Evolutionary conservation across 2,888 invertebrate genomes (phyloP).

Genomic region (Cephus pygmeus): DNA sequence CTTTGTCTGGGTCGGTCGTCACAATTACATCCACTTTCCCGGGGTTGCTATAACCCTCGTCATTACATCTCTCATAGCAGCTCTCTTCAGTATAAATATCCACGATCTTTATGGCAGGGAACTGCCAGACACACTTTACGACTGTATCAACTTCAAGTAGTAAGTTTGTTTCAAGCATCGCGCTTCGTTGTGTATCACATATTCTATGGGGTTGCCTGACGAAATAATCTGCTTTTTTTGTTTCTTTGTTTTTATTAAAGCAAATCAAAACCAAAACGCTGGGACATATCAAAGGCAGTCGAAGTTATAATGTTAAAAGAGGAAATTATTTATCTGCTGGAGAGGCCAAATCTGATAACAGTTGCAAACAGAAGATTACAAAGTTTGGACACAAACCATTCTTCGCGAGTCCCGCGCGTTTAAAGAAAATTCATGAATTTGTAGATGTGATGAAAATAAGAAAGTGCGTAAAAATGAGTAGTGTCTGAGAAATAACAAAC

Average conservation of each 20-base stretch:
- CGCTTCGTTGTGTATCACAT: too few relatives aligned
- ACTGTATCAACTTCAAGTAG: slow-evolving; percentile 29
- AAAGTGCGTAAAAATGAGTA: neutral
- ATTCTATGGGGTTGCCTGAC: too few relatives aligned
- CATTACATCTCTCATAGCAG: slow-evolving; percentile 30
- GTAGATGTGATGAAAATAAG: slow-evolving; percentile 1
- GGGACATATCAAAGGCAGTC: slow-evolving; percentile 26
- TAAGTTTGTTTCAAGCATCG: slow-evolving; percentile 18
- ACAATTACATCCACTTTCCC: slow-evolving; percentile 30
- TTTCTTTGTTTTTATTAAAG: slow-evolving; percentile 13
- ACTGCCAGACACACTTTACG: slow-evolving; percentile 36
- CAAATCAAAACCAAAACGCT: slow-evolving; percentile 35
- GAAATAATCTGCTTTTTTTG: too few relatives aligned
- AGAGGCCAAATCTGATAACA: too few relatives aligned
- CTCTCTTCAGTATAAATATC: slow-evolving; percentile 33
- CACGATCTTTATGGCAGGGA: slow-evolving; percentile 31
- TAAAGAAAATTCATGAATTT: neutral
- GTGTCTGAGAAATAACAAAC: too few relatives aligned
- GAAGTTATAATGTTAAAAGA: neutral
- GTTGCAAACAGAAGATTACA: too few relatives aligned
- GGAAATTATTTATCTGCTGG: neutral
- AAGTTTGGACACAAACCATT: too few relatives aligned
- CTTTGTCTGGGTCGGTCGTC: slow-evolving; percentile 36
- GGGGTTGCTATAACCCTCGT: slow-evolving; percentile 25
- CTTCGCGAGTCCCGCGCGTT: neutral